Evolutionary conservation across 2,113 vertebrate species (phyloP), one percentile per base, ranked within the genome.

Genomic region (Drymodes brunneopygia): DNA sequence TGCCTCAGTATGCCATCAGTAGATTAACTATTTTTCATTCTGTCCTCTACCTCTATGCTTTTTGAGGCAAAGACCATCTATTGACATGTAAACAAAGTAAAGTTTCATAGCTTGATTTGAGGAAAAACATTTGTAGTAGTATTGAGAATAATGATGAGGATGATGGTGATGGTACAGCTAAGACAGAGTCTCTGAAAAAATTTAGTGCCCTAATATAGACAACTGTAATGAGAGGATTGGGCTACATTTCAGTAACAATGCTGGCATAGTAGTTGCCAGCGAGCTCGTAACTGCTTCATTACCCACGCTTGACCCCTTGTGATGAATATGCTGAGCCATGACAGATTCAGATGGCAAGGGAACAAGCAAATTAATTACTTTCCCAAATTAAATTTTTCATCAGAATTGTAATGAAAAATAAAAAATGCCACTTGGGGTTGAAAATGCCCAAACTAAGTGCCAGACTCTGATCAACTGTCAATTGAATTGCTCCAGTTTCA

Each of bases 281-380:
- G 0, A 96, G 65, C 61, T 95, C 0, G 0, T 93, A 95, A 87
- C 90, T 82, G 88, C 87, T 93, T 97, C 90, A 88, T 96, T 96
- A 90, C 66, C 78, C 87, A 53, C 90, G 85, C 88, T 92, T 95
- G 88, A 96, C 96, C 85, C 47, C 70, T 93, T 82, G 62, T 5
- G 12, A 91, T 87, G 69, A 92, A 85, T 94, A 85, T 64, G 27
- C 53, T 75, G 53, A 91, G 50, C 53, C 44, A 85, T 90, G 78
- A 90, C 53, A 93, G 70, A 90, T 81, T 94, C 67, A 61, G 44
- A 94, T 94, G 92, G 85, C 94, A 92, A 93, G 54, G 61, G 82
- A 94, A 85, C 81, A 96, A 93, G 74, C 48, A 85, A 94, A 94
- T 94, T 82, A 93, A 94, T 95, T 94, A 75, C 90, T 86, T 92